Conservation (phyloP, 2,113 vertebrate genomes). For the Silurus glanis region DNA sequence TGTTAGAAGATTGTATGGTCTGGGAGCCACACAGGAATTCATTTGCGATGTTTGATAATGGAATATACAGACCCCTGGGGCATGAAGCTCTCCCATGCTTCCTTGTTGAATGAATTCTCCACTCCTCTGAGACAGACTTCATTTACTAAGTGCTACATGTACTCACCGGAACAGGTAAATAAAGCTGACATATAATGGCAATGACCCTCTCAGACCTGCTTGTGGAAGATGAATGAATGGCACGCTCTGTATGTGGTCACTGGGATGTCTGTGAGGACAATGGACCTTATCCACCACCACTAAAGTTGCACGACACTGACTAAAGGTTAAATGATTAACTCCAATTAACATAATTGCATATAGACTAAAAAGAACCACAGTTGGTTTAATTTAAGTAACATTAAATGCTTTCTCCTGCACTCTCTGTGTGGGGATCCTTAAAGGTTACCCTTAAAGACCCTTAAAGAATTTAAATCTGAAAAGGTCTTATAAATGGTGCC, state of each 20-base stretch:
- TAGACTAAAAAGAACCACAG: slow-evolving; percentile 1
- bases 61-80: slow-evolving; percentile 49
- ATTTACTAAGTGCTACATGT: slow-evolving; percentile 51
- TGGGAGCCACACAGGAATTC: slow-evolving; percentile 47
- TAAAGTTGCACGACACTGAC: slow-evolving; percentile 31
- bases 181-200: slow-evolving; percentile 38
- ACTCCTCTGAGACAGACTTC: slow-evolving; percentile 30
- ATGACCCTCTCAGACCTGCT: not conserved
- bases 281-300: not conserved
- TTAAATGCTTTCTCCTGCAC: not conserved
- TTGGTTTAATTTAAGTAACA: not conserved
- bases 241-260: slow-evolving; percentile 5
- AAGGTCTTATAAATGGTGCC: not conserved
- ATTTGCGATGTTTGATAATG: slow-evolving; percentile 57
- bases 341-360: slow-evolving; percentile 29
- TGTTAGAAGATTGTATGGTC: slow-evolving; percentile 41
- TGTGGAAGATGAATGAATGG: slow-evolving; percentile 23
- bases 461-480: not conserved
- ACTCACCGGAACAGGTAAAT: slow-evolving; percentile 45
- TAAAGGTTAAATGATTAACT: slow-evolving; percentile 18
- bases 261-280: slow-evolving; percentile 1
- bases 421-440: not conserved
- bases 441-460: too few relatives aligned
- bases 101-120: slow-evolving; percentile 15
- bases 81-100: slow-evolving; percentile 12